Conservation (phyloP, 1,140 invertebrate species). For the Lasioglossum baleicum region DNA sequence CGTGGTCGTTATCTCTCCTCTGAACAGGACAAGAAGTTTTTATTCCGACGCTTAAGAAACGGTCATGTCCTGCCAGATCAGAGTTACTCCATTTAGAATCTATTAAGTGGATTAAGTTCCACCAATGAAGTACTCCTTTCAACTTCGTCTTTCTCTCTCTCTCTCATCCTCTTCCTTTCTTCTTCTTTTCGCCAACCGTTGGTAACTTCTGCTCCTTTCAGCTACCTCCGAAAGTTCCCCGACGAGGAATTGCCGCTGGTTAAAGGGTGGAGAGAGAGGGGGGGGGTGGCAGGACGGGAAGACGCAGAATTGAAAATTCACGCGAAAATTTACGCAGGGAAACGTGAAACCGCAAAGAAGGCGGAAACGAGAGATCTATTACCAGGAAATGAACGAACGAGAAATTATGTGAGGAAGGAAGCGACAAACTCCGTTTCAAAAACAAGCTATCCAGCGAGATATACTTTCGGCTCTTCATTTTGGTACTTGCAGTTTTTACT, state of each 20-base stretch:
- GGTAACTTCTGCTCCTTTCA: slow-evolving; percentile 63
- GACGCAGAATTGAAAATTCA: slow-evolving; percentile 59
- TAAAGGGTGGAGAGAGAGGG: background rate
- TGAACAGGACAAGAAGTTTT: slow-evolving; percentile 52
- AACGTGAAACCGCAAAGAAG: slow-evolving; percentile 40
- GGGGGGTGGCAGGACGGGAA: background rate
- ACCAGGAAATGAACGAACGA: slow-evolving; percentile 19
- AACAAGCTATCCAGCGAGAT: background rate
- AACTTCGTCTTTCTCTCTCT: slow-evolving; percentile 47
- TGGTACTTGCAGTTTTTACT: background rate
- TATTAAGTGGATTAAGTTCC: slow-evolving; percentile 73
- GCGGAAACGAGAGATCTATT: slow-evolving; percentile 28
- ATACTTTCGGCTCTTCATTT: too few relatives aligned
- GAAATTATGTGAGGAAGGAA: slow-evolving; percentile 15
- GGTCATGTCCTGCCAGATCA: slow-evolving; percentile 58
- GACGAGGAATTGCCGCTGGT: slow-evolving; percentile 43
- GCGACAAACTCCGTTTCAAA: background rate
- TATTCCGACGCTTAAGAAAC: slow-evolving; percentile 58
- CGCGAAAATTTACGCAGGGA: slow-evolving; percentile 53
- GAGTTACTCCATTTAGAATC: slow-evolving; percentile 70
- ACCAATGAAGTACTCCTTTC: slow-evolving; percentile 60
- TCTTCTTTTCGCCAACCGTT: slow-evolving; percentile 52
- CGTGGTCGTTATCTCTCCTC: slow-evolving; percentile 12
- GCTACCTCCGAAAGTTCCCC: slow-evolving; percentile 57
- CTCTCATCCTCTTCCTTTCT: slow-evolving; percentile 37